phyloP scores from a whole-genome alignment of 2,888 invertebrate genomes.

The Nomada ruficornis region DNA sequence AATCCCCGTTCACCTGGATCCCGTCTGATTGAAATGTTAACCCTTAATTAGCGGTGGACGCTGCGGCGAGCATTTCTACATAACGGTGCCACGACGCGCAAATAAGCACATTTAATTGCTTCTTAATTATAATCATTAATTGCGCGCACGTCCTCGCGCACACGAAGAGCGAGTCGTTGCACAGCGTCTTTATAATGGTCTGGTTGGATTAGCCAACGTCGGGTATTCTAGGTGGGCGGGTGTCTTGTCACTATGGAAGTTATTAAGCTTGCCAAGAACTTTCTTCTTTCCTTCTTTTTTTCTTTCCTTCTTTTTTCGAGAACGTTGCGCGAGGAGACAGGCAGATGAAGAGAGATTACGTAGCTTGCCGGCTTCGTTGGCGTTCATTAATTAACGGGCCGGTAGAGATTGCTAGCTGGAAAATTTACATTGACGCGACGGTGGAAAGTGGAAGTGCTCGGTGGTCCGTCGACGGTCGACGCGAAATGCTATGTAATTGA shows the following conservation, averaged over 20 bases:
- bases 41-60: conserved; percentile 67
- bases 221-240: conserved; percentile 53
- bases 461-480: conserved; percentile 43
- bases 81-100: conserved; percentile 63
- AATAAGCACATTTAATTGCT: conserved; percentile 66
- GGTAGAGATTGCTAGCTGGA: conserved; percentile 2
- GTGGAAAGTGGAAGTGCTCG: conserved; percentile 44
- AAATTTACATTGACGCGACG: conserved; percentile 42
- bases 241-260: conserved; percentile 50
- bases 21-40: conserved; percentile 67
- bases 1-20: conserved; percentile 28
- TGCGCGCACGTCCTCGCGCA: conserved; percentile 40
- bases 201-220: conserved; percentile 44
- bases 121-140: conserved; percentile 70
- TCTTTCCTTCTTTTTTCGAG: conserved; percentile 10
- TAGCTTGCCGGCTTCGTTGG: background rate
- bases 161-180: background rate
- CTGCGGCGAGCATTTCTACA: conserved; percentile 40
- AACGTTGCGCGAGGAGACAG: conserved; percentile 2
- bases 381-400: conserved; percentile 54
- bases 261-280: conserved; percentile 44
- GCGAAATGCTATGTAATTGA: conserved; percentile 37
- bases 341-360: conserved; percentile 49
- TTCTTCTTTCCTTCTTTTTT: conserved; percentile 18
- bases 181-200: conserved; percentile 42